Percentiles rank a stretch among this genome's conserved stretches.
Evolutionary conservation across 2,888 invertebrate genomes (phyloP).

Genomic region (Flabesymbios commensalis): DNA sequence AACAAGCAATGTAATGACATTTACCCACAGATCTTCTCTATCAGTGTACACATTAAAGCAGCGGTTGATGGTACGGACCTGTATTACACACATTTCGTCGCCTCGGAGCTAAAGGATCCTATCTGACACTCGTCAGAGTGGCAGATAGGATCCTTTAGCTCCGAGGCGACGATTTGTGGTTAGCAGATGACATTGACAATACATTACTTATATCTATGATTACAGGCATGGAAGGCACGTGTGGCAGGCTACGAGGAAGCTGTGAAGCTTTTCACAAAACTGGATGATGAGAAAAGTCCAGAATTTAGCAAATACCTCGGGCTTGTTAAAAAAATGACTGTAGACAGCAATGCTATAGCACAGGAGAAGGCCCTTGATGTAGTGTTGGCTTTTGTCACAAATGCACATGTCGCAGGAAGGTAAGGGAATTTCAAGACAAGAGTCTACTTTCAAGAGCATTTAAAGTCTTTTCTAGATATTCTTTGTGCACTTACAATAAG

Average conservation of each 20-base stretch:
- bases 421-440: slow-evolving; percentile 52
- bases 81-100: too few relatives aligned
- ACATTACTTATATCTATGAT: neutral
- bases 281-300: slow-evolving; percentile 83
- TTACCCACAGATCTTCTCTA: too few relatives aligned
- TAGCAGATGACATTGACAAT: neutral
- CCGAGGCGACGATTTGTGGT: too few relatives aligned
- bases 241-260: slow-evolving; percentile 93
- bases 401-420: slow-evolving; percentile 72
- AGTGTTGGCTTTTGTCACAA: slow-evolving; percentile 85
- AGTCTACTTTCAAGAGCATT: neutral
- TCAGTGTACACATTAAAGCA: too few relatives aligned
- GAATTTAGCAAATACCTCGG: slow-evolving; percentile 92
- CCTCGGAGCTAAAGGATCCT: too few relatives aligned
- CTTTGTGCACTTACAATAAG: neutral
- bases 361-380: slow-evolving; percentile 96
- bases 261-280: slow-evolving; percentile 81
- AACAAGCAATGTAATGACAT: too few relatives aligned
- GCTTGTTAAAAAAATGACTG: slow-evolving; percentile 90
- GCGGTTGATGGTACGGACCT: too few relatives aligned
- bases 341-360: slow-evolving; percentile 90
- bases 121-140: too few relatives aligned
- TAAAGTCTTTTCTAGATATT: neutral
- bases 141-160: too few relatives aligned
- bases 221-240: slow-evolving; percentile 88